These are phyloP conservation scores for Lasioglossum malachurum DNA, from an alignment of 2,888 invertebrate genomes.

Conservation along the genomic window DNA sequence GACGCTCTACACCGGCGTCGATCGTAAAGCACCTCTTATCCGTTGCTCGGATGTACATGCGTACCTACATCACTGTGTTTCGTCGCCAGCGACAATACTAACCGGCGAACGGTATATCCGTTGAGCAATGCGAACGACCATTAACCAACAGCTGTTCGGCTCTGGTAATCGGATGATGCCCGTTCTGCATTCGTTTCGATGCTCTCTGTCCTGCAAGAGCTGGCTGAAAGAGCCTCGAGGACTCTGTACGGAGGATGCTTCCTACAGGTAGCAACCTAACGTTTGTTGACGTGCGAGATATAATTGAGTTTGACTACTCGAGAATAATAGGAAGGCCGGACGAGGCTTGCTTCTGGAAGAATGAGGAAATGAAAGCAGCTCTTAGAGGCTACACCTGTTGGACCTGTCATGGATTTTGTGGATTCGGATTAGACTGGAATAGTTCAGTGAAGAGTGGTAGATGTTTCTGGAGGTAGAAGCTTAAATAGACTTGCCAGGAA, in stretches of 20 bases:
- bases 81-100: slow-evolving; percentile 22
- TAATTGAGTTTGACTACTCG: not conserved
- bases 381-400: not conserved
- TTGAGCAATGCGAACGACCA: slow-evolving; percentile 17
- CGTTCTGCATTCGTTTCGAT: not conserved
- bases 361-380: not conserved
- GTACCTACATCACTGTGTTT: slow-evolving; percentile 18
- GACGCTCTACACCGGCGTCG: slow-evolving; percentile 22
- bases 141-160: not conserved
- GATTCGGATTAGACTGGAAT: not conserved
- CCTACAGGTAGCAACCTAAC: not conserved
- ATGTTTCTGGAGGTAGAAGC: not conserved
- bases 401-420: not conserved
- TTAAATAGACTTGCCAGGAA: not conserved
- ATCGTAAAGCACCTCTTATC: slow-evolving; percentile 64
- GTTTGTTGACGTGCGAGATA: not conserved
- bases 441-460: not conserved
- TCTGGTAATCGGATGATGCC: not conserved
- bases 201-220: not conserved
- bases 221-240: not conserved
- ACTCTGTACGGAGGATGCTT: not conserved
- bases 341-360: not conserved
- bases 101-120: slow-evolving; percentile 31
- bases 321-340: not conserved
- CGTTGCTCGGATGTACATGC: slow-evolving; percentile 16